These are phyloP conservation scores for Hyles euphorbiae DNA, from an alignment of 1,140 invertebrate species.

Conservation along the genomic window DNA sequence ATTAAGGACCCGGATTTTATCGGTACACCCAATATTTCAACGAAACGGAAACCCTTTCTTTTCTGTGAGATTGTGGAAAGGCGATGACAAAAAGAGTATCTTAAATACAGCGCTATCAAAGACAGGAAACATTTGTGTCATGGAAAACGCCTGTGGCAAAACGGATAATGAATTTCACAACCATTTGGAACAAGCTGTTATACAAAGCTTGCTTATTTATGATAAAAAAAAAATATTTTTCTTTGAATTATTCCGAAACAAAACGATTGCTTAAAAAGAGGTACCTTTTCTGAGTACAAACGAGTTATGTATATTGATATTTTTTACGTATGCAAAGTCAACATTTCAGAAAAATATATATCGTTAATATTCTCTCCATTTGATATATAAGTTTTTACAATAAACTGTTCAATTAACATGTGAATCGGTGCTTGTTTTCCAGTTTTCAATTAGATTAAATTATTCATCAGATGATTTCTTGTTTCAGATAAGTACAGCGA, in stretches of 20 bases:
- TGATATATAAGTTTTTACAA: no score
- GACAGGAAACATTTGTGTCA: conserved; percentile 7
- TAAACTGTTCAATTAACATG: no score
- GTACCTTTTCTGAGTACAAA: no score
- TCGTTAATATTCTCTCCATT: no score
- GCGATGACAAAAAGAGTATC: conserved; percentile 16
- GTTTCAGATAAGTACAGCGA: conserved; percentile 23
- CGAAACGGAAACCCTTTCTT: conserved; percentile 12
- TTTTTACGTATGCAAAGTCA: no score
- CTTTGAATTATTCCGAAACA: no score
- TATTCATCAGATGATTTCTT: conserved; percentile 11
- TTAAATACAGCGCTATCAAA: conserved; percentile 10
- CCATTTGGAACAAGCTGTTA: neutral
- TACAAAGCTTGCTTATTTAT: neutral
- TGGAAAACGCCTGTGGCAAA: neutral
- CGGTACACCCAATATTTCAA: conserved; percentile 10
- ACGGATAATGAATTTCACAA: neutral
- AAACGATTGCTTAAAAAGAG: no score
- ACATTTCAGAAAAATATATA: no score
- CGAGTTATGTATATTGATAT: no score
- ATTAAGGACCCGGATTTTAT: conserved; percentile 12
- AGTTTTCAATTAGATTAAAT: neutral
- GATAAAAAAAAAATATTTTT: neutral
- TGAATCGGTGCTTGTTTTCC: no score
- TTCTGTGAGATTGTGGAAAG: conserved; percentile 8